Base-by-base conservation (phyloP, 2,797 vertebrate species). In the Knipowitschia caucasica region DNA sequence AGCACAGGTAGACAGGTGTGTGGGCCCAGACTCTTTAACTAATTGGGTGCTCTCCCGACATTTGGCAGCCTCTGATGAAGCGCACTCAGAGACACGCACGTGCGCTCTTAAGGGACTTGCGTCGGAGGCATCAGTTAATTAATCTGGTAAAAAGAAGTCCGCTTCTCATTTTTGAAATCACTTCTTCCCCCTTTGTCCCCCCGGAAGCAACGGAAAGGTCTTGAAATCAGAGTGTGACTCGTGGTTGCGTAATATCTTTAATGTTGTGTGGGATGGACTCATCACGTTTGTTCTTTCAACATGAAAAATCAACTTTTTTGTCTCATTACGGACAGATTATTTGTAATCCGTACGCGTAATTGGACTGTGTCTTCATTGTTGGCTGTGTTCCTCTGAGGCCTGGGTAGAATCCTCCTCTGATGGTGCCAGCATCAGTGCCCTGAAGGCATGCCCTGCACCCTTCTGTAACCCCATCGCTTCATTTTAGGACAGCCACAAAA, bases 51-150 rank as follows among this genome's bases (percentile, higher is more conserved):
- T 61, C 77, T 77, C 33, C 46, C 50, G 67, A 77, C 77, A 72
- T 80, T 83, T 84, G 81, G 68, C 75, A 75, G 50, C 53, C 69
- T 75, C 50, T 59, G 67, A 78, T 17, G 46, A 69, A 74, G 49
- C 44, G 23, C 61, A 26, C 18, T 44, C 35, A 27, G 43, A 31
- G 17, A 15, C 50, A 35, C 33, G 69, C 56, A 24, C n/a, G 17
- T 51, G 38, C 23, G 3, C 62, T 69, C 66, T 75, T 64, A 75
- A 63, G 71, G 57, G 63, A 70, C 53, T 46, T 50, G 68, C 57
- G 80, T 78, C 56, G 69, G 55, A 62, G 68, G 58, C 64, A 84
- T 81, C 77, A 81, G 78, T 80, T 86, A 86, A 86, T 88, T 86
- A 77, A 84, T 86, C 75, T 81, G 77, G 68, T 77, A 69, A 80